Evolutionary conservation across 2,888 invertebrate genomes (phyloP).

Genomic region (Lingula anatina): DNA sequence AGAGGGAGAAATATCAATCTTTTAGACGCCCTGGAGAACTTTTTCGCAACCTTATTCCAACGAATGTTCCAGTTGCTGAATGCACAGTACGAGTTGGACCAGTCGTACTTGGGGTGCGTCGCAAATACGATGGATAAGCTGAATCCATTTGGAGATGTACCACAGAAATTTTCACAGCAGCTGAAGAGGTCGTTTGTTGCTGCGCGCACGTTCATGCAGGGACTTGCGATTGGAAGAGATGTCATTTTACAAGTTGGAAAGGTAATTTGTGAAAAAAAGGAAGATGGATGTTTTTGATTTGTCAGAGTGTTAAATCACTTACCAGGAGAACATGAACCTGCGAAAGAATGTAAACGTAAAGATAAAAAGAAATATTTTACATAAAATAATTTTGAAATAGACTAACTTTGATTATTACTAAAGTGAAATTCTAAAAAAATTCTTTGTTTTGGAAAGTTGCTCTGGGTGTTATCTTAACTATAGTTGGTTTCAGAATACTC

Average conservation of each 20-base stretch:
- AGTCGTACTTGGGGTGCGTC: conserved; percentile 75
- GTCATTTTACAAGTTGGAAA: conserved; percentile 58
- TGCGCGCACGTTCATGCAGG: conserved; percentile 87
- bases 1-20: conserved; percentile 66
- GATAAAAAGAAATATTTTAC: no score
- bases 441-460: no score
- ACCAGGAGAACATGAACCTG: background rate
- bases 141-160: conserved; percentile 92
- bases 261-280: conserved; percentile 18
- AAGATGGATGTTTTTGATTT: background rate
- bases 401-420: no score
- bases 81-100: conserved; percentile 84
- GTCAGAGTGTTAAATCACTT: no score
- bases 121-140: conserved; percentile 87
- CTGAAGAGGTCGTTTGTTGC: conserved; percentile 90
- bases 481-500: no score
- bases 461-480: no score
- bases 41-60: conserved; percentile 88
- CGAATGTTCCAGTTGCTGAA: conserved; percentile 88
- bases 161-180: conserved; percentile 82
- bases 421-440: no score
- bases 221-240: conserved; percentile 75
- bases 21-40: conserved; percentile 81
- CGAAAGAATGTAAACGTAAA: background rate
- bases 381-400: no score